Conservation (phyloP, 2,888 invertebrate genomes). For the Idaea aversata region DNA sequence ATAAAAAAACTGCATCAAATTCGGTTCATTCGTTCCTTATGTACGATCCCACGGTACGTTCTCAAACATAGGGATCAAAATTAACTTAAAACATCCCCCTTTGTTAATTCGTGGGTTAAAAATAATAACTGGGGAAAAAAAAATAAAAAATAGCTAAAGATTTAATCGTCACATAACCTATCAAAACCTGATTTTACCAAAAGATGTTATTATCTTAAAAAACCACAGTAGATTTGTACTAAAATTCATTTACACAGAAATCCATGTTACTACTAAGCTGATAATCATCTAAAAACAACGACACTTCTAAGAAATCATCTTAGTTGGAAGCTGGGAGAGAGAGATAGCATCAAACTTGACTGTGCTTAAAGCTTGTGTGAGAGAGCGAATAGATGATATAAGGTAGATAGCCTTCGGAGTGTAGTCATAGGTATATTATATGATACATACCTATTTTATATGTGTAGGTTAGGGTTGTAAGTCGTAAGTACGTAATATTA, state of each 20-base stretch:
- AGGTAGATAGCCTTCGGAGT: background rate
- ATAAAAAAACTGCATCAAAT: too few relatives aligned
- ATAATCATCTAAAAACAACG: constrained; percentile 48
- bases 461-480: too few relatives aligned
- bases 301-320: constrained; percentile 61
- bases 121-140: too few relatives aligned
- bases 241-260: constrained; percentile 48
- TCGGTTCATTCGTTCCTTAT: too few relatives aligned
- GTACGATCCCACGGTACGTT: too few relatives aligned
- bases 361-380: background rate
- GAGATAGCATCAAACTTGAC: constrained; percentile 27
- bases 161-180: background rate
- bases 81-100: too few relatives aligned
- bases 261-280: constrained; percentile 44
- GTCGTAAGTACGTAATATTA: too few relatives aligned
- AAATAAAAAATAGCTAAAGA: background rate
- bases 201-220: constrained; percentile 1
- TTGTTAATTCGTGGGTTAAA: too few relatives aligned
- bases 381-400: background rate
- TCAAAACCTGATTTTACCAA: background rate
- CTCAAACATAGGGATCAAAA: too few relatives aligned
- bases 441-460: too few relatives aligned
- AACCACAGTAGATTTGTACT: constrained; percentile 29
- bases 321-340: constrained; percentile 51
- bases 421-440: background rate